Percentiles rank a stretch among this genome's conserved stretches.
Evolutionary conservation across 2,797 vertebrate genomes (phyloP).

Genomic region (Dryobates pubescens): DNA sequence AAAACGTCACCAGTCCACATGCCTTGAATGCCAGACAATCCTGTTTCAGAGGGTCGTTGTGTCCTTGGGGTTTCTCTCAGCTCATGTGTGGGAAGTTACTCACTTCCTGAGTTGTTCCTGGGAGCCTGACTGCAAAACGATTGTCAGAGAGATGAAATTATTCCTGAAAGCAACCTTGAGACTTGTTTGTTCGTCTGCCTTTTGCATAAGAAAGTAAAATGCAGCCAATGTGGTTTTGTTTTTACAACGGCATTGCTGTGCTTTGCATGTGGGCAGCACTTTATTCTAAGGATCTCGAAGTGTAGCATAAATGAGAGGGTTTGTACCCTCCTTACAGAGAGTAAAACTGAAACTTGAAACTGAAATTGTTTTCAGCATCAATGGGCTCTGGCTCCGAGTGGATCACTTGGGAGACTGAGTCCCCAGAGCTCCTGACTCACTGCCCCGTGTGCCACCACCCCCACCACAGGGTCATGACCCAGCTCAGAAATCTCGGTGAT

Average conservation of each 20-base stretch:
- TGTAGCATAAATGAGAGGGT: not conserved
- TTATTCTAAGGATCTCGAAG: not conserved
- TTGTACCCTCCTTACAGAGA: not conserved
- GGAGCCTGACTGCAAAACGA: not conserved
- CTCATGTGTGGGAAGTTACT: not conserved
- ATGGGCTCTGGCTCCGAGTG: not conserved
- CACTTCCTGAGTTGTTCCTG: not conserved
- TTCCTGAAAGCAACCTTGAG: not conserved
- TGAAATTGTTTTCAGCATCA: not conserved
- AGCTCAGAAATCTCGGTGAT: not conserved
- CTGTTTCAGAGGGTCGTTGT: not conserved
- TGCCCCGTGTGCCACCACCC: not conserved
- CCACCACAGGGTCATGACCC: not conserved
- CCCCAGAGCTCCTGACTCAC: slow-evolving; percentile 1
- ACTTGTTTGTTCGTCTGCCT: not conserved
- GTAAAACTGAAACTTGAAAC: not conserved
- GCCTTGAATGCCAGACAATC: not conserved
- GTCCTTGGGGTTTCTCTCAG: not conserved
- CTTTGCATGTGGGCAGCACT: not conserved
- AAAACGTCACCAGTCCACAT: not conserved
- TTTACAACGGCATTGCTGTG: not conserved
- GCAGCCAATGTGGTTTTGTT: not conserved
- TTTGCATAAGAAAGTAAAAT: not conserved
- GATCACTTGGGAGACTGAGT: not conserved
- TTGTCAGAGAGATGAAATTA: not conserved